phyloP scores from a whole-genome alignment of 2,113 vertebrate species.

The Tringa solitaria region DNA sequence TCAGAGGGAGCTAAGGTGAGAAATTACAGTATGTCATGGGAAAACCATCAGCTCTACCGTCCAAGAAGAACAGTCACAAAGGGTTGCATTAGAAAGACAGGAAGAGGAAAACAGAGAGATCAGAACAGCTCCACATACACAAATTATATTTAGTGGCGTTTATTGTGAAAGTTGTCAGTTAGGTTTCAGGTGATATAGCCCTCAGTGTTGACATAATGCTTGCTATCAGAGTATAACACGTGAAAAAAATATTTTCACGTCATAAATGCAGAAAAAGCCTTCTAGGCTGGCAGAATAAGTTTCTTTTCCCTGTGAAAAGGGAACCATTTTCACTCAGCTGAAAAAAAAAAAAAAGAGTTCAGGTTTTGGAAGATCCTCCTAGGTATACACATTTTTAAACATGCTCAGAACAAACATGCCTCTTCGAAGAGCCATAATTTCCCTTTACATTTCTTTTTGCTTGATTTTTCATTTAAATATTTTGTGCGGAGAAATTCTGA shows the following conservation, averaged over 20 bases:
- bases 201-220: background rate
- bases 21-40: background rate
- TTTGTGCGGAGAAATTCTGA: background rate
- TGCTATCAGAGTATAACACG: background rate
- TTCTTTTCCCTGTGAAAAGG: background rate
- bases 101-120: background rate
- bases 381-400: background rate
- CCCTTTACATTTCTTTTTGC: background rate
- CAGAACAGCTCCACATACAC: background rate
- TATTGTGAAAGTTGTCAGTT: background rate
- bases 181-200: background rate
- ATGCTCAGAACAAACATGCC: background rate
- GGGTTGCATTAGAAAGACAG: background rate
- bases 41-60: background rate
- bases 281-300: background rate
- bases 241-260: background rate
- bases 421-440: background rate
- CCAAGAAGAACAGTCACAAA: background rate
- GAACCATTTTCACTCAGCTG: background rate
- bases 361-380: background rate
- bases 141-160: background rate
- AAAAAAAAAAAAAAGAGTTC: background rate
- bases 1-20: background rate
- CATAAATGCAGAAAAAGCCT: background rate
- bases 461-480: background rate